Conservation (phyloP, 2,888 invertebrate genomes). For the Dolichopus griseipennis region DNA sequence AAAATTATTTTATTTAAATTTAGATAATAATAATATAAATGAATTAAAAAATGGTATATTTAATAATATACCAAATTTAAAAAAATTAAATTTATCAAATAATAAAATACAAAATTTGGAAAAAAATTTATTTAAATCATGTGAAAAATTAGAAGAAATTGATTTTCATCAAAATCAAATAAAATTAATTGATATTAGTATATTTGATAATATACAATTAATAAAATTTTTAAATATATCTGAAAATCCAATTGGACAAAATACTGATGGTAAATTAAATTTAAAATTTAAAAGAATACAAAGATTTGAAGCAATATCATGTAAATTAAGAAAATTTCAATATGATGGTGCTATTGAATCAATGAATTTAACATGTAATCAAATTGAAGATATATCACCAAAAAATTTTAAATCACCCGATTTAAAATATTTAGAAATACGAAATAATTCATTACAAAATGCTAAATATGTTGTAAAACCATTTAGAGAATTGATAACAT, state of each 20-base stretch:
- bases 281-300: neutral
- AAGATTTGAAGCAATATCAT: neutral
- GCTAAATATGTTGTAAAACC: slow-evolving; percentile 1
- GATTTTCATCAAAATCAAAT: neutral
- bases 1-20: neutral
- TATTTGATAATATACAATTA: slow-evolving; percentile 1
- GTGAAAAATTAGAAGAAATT: neutral
- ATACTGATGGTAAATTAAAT: neutral
- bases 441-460: neutral
- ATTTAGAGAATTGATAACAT: slow-evolving; percentile 4
- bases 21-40: neutral
- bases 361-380: slow-evolving; percentile 4
- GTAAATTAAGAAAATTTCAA: neutral
- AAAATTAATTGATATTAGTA: neutral
- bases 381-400: slow-evolving; percentile 1
- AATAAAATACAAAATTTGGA: neutral
- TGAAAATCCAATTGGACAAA: neutral
- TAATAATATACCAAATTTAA: neutral
- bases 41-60: neutral
- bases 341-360: slow-evolving; percentile 3
- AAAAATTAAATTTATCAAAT: slow-evolving; percentile 1
- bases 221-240: neutral
- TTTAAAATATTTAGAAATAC: slow-evolving; percentile 6
- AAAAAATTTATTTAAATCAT: neutral
- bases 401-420: slow-evolving; percentile 3